Conservation (phyloP, 2,113 vertebrate species). For the Oreamnos americanus region DNA sequence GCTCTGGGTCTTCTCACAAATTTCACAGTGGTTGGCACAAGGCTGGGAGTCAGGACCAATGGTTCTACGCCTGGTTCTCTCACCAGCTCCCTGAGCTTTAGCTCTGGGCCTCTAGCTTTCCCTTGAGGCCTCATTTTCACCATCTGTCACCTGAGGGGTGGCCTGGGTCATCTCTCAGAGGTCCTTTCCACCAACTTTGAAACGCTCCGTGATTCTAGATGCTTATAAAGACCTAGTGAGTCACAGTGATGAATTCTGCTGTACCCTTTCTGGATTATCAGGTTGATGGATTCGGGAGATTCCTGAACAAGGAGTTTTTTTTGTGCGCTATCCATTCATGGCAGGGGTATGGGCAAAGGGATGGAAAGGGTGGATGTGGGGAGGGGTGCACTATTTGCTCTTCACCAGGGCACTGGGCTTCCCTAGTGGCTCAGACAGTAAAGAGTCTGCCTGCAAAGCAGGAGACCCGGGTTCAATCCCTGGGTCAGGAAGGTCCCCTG, state of each 20-base stretch:
- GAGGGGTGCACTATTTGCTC: not conserved
- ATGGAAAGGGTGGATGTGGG: not conserved
- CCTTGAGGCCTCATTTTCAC: not conserved
- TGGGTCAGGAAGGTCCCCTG: not conserved
- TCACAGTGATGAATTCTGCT: not conserved
- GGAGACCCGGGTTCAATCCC: not conserved
- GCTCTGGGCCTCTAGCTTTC: not conserved
- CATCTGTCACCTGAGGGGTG: not conserved
- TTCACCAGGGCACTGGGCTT: not conserved
- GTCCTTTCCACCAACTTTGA: not conserved
- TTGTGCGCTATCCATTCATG: not conserved
- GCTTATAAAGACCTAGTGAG: not conserved
- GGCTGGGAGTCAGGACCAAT: not conserved
- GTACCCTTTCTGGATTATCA: not conserved
- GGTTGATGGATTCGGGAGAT: not conserved
- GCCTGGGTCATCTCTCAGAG: not conserved
- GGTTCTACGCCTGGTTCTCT: not conserved
- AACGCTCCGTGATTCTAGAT: not conserved
- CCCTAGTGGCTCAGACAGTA: not conserved
- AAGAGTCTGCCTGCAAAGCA: not conserved
- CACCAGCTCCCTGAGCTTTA: not conserved
- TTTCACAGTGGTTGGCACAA: not conserved
- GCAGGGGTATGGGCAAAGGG: no score
- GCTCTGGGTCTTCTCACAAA: not conserved
- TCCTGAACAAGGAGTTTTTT: not conserved